Evolutionary conservation across 2,888 invertebrate genomes (phyloP), one percentile per base, ranked within the genome.

Genomic region (Octonoba sinensis): DNA sequence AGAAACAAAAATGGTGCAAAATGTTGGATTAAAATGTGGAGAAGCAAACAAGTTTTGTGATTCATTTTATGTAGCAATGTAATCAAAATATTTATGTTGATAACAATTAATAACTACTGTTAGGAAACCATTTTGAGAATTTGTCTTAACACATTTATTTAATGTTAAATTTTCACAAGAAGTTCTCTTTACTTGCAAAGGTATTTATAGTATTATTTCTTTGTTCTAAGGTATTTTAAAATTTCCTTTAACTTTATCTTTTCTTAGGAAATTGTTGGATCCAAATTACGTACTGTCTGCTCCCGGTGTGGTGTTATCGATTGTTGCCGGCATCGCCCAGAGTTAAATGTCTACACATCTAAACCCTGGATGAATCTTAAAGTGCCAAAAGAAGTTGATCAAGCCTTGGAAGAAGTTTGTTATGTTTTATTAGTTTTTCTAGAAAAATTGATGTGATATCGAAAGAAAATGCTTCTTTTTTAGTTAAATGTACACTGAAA

Each of bases 311-410:
- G 82, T 4, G 65, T 79, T 27, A 76, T 76, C 13, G 79, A 84
- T 3, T 84, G 84, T 46, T 73, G 73, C 6, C 51, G 84, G 1
- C 84, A 84, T 59, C 67, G 77, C 3, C 76, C 81, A 11, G 84
- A 84, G 22, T 51, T 82, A 22, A 84, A 75, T 77, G 69, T 77
- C 6, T 82, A 84, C 47, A 67, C 78, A 11, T 47, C 79, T 12
- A 84, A 84, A 54, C 84, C 84, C 47, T 84, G 84, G 84, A 84
- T 79, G 71, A 82, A 82, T 27, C 60, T 84, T 36, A 81, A 77
- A 47, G 74, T 84, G 59, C 84, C 84, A 60, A 70, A 81, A 70
- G 77, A 82, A 73, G 54, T 84, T n/a, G 81, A 84, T 46, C 64
- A 81, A 44, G 76, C 81, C 59, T 69, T 84, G 36, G 84, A 84